Base-by-base conservation (phyloP, 2,113 vertebrate species). In the Ctenodactylus gundi region DNA sequence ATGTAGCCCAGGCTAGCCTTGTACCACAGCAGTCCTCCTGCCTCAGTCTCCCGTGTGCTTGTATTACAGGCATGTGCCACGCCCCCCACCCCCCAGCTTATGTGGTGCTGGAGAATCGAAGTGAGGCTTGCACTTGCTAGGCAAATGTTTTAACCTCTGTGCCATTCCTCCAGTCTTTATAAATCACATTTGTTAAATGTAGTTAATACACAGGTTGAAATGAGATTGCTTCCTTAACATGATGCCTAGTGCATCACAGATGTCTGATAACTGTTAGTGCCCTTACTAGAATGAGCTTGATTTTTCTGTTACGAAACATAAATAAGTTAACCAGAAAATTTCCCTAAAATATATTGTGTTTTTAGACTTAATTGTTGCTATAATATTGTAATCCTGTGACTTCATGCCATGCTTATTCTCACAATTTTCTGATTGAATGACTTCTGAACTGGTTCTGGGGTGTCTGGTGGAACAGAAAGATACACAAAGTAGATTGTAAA, bases 181-280 rank as follows among this genome's bases (percentile, higher is more conserved):
- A 93, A 68, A n/a, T 11, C 29, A 55, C 72, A 55, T 44, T 89
- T 95, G 44, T 90, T 88, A 83, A 80, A 23, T 83, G 18, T 78
- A 41, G n/a, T 87, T 89, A 91, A n/a, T 76, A 57, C 25, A 1
- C 67, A 65, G 46, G 62, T 92, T 93, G 60, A 84, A 87, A 60
- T 62, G 46, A 92, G n/a, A 68, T 20, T 51, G 7, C 92, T 92
- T 11, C 20, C 29, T 6, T 87, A 46, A 89, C 41, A 64, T 29
- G 86, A 81, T 70, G 57, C 41, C 44, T 93, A 39, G 34, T 41
- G 25, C 7, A 67, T 29, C 58, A 4, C 76, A 87, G n/a, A 18
- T 89, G 20, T 68, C 93, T 27, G 93, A 46, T 85, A 85, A 80
- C n/a, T 82, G 55, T 44, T 80, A 89, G 31, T 73, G 25, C 60